Conservation (phyloP, 2,113 vertebrate genomes). For the Euleptes europaea region DNA sequence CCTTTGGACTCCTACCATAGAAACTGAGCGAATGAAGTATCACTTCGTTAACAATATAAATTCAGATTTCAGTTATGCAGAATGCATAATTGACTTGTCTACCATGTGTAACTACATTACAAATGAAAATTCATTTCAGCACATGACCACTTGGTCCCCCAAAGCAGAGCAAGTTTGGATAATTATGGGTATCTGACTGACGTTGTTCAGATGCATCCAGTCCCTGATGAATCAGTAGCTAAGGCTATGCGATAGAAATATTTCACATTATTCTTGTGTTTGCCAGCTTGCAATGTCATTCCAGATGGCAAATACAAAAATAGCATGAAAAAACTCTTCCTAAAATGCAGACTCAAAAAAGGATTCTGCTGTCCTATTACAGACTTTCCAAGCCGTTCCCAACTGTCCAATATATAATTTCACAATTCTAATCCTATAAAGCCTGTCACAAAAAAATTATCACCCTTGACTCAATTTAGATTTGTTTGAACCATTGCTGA, state of each 20-base stretch:
- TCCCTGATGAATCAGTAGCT: slow-evolving; percentile 51
- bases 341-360: slow-evolving; percentile 53
- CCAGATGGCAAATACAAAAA: slow-evolving; percentile 75
- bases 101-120: neutral
- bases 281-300: slow-evolving; percentile 70
- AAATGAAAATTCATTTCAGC: slow-evolving; percentile 35
- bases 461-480: neutral
- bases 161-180: slow-evolving; percentile 57
- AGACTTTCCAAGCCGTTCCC: slow-evolving; percentile 40
- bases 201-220: slow-evolving; percentile 52
- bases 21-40: neutral
- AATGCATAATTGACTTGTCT: neutral
- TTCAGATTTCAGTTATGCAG: neutral
- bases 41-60: neutral
- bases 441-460: slow-evolving; percentile 15
- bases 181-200: slow-evolving; percentile 41
- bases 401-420: neutral
- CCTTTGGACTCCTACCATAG: neutral
- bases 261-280: slow-evolving; percentile 57
- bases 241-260: slow-evolving; percentile 56
- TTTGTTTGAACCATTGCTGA: neutral
- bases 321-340: slow-evolving; percentile 56
- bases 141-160: slow-evolving; percentile 5
- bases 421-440: slow-evolving; percentile 35
- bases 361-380: slow-evolving; percentile 43